Base-by-base conservation (phyloP, 2,797 vertebrate species). In the Harpagifer antarcticus region DNA sequence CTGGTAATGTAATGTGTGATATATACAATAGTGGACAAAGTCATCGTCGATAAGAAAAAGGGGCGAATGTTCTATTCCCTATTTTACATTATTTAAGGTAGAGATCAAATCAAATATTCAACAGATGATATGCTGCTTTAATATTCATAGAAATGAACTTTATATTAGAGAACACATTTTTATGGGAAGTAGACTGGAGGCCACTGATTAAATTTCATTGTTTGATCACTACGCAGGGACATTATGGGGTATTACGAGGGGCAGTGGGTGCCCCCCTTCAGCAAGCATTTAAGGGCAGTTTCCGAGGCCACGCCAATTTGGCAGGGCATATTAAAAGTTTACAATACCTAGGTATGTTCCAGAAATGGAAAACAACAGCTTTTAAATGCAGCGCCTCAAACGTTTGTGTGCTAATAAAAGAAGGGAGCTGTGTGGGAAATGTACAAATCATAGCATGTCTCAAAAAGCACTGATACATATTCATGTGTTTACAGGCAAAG, bases 101-200 rank as follows among this genome's bases (percentile, higher is more conserved):
- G 86, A 91, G 90, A 92, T 92, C 91, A 91, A 92, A 95, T 95
- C 76, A 95, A 95, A 94, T 92, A 95, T 96, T 94, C 91, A 95
- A 91, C 86, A 87, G 89, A 94, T 94, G 87, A 94, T 94, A 91
- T 93, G 91, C 84, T 86, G 86, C 87, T 95, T 93, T 95, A 94
- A 95, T 95, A 95, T 95, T 95, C 91, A 95, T 95, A 94, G 92
- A 95, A 95, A 91, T 95, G 92, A 95, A 95, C 95, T 95, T 95
- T 94, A 92, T 93, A 94, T 94, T 93, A 94, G 90, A 90, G 91
- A 94, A 94, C 90, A 93, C 85, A 89, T 90, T 94, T 94, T 94
- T 93, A 94, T 93, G 91, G 85, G 91, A 88, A 86, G 84, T 85
- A 91, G 91, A 92, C 91, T 90, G 83, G 83, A 91, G 92, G 90